Conservation (phyloP, 2,113 vertebrate genomes). For the Dendropsophus ebraccatus region DNA sequence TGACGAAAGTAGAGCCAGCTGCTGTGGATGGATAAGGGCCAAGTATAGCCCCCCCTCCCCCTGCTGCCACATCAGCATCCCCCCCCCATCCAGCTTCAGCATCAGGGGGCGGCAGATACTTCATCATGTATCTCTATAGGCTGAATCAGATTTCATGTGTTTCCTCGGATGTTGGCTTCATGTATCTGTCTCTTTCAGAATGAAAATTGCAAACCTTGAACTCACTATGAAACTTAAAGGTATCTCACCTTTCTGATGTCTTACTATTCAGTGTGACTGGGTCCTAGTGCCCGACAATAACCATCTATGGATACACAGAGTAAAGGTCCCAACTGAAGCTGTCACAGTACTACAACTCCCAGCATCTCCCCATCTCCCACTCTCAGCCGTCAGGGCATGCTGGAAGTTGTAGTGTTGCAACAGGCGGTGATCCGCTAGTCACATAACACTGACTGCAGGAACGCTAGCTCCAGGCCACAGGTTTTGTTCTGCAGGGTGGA, state of each 20-base stretch:
- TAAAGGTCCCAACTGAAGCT: too few relatives aligned
- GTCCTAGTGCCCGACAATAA: background rate
- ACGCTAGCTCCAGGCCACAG: background rate
- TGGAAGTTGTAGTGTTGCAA: too few relatives aligned
- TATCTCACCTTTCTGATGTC: constrained; percentile 70
- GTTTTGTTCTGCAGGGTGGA: background rate
- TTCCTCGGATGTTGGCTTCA: constrained; percentile 72
- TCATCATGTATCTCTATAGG: background rate
- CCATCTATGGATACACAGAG: too few relatives aligned
- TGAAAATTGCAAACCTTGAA: constrained; percentile 92
- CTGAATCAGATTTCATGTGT: background rate
- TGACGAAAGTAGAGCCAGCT: too few relatives aligned
- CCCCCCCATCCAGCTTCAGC: background rate
- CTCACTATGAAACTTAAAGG: constrained; percentile 88
- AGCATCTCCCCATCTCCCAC: too few relatives aligned
- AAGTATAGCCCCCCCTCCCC: background rate
- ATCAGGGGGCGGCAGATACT: background rate
- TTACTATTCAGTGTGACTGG: background rate
- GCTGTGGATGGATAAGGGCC: background rate
- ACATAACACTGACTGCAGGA: too few relatives aligned
- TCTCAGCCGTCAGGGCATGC: too few relatives aligned
- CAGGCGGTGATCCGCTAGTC: too few relatives aligned
- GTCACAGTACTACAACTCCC: too few relatives aligned
- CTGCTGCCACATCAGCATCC: constrained; percentile 35
- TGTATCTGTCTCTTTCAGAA: constrained; percentile 96